phyloP scores from a whole-genome alignment of 2,113 vertebrate genomes.

The Vidua chalybeata region DNA sequence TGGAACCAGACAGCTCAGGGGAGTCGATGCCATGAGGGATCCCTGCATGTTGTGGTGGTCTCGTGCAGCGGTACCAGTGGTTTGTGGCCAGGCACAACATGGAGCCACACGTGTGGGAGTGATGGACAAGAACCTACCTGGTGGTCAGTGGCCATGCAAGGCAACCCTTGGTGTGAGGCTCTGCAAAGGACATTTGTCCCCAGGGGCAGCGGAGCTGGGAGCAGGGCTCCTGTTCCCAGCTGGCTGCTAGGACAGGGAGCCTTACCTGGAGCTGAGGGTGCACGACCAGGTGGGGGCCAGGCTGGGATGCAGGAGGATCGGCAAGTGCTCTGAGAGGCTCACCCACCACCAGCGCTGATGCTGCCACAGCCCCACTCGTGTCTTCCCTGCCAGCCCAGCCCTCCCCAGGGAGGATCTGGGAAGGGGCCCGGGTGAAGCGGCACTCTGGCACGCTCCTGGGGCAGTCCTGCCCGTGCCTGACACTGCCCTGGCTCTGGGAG shows the following conservation, averaged over 20 bases:
- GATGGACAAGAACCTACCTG: neutral
- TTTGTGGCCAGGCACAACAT: neutral
- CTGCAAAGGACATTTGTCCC: neutral
- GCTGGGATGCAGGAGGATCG: neutral
- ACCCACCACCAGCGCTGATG: accelerated
- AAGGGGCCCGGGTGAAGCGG: neutral
- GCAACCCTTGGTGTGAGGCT: neutral
- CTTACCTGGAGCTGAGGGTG: neutral
- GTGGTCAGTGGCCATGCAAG: neutral
- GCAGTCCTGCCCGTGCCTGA: neutral
- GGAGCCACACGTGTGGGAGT: accelerated
- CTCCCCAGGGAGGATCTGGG: neutral
- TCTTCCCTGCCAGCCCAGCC: neutral
- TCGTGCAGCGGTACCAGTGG: accelerated
- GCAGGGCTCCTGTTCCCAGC: neutral
- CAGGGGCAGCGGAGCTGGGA: neutral
- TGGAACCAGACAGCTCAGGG: neutral
- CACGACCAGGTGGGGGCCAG: accelerated
- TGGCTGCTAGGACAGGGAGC: neutral
- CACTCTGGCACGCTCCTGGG: neutral
- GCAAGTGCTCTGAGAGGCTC: neutral
- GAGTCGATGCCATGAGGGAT: accelerated
- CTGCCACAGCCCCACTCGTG: neutral
- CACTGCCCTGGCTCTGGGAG: constrained; percentile 6
- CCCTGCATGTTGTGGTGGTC: neutral